Evolutionary conservation across 2,888 invertebrate species (phyloP), one percentile per base, ranked within the genome.

Genomic region (Bruchidius siliquastri): DNA sequence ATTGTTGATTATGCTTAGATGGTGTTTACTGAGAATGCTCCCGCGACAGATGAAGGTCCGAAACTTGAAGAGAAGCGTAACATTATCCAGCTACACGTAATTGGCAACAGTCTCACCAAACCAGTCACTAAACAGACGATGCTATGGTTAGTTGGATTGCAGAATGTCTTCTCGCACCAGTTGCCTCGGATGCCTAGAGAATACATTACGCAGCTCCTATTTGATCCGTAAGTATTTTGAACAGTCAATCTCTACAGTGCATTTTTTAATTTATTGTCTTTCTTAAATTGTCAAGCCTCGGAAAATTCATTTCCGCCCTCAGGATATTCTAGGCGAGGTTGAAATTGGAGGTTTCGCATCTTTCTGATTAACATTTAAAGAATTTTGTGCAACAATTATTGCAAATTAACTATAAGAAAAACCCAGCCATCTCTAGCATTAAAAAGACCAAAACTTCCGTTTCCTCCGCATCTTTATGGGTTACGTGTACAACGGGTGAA

Each of bases 171-270:
- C 85, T 95, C 97, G 0, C 95, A 96, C 82, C 99, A 99, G 84
- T 87, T 99, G 75, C 98, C 99, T 0, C 91, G 96, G 84, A 99
- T 99, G 98, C 98, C 98, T 0, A 95, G 96, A 79, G 97, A 98
- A 86, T 99, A 99, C 84, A 98, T 99, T 80, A 96, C 96, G 0
- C 93, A 98, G 80, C 88, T 98, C 71, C 94, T 98, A 0, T 98
- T 98, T 86, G 98, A 99, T 86, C 93, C 94, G 93, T 94, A 86
- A 91, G 93, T 90, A 21, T 32, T 26, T 66, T 71, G 3, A 21
- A 30, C 32, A 30, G 67, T n/a, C 8, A 21, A 22, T 21, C 18
- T 26, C 32, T 20, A 20, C 30, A n/a, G n/a, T n/a, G n/a, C n/a
- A n/a, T n/a, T n/a, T n/a, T n/a, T n/a, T n/a, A n/a, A n/a, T n/a